Conservation (phyloP, 2,888 invertebrate genomes). For the Tipula lateralis region DNA sequence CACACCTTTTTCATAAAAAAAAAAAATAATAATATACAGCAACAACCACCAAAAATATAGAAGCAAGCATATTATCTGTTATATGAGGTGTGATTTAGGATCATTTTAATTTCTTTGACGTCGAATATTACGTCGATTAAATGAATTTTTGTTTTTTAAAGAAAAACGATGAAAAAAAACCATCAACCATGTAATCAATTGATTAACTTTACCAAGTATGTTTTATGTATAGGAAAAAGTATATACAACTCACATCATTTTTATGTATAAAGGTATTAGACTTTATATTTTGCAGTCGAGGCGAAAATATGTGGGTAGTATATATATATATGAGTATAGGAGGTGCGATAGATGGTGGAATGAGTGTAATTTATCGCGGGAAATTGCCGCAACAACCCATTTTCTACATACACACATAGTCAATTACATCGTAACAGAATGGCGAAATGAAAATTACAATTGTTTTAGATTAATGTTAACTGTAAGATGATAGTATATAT, state of each 20-base stretch:
- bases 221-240: neutral
- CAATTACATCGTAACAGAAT: neutral
- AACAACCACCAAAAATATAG: neutral
- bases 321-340: no score
- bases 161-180: neutral
- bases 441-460: neutral
- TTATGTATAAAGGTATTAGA: neutral
- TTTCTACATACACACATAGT: neutral
- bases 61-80: conserved; percentile 11
- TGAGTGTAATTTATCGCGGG: neutral
- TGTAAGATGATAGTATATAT: neutral
- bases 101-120: conserved; percentile 19
- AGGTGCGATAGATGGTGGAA: neutral
- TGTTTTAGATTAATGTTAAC: neutral
- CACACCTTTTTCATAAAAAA: neutral
- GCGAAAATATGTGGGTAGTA: neutral
- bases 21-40: neutral
- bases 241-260: neutral
- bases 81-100: conserved; percentile 24
- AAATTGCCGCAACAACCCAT: neutral
- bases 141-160: neutral
- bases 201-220: neutral
- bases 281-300: neutral
- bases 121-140: conserved; percentile 11
- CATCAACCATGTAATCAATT: conserved; percentile 19